Percentiles rank a stretch among this genome's conserved stretches.
Evolutionary conservation across 2,113 vertebrate species (phyloP).

Genomic region (Falcunculus frontatus): DNA sequence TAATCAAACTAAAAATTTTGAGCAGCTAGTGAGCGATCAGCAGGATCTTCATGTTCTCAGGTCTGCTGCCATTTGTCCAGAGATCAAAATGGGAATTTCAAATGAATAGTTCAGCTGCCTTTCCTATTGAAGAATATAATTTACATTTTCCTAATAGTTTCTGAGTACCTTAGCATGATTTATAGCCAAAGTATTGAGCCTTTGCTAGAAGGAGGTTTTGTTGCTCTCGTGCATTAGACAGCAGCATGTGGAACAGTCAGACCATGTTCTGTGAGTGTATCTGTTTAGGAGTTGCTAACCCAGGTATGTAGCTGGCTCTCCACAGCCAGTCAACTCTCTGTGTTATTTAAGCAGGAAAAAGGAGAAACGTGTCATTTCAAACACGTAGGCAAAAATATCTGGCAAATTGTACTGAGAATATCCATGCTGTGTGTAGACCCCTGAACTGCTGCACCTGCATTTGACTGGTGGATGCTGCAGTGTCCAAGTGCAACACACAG

Average conservation of each 20-base stretch:
- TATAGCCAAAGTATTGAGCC: not conserved
- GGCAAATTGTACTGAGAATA: not conserved
- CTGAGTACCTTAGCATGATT: not conserved
- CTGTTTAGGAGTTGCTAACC: not conserved
- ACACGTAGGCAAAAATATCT: not conserved
- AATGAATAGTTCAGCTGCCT: not conserved
- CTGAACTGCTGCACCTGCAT: not conserved
- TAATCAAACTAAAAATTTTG: not conserved
- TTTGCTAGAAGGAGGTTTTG: not conserved
- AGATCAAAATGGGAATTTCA: not conserved
- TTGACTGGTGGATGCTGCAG: not conserved
- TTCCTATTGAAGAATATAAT: not conserved
- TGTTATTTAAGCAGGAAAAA: not conserved
- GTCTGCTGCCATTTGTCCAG: not conserved
- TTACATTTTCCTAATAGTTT: not conserved
- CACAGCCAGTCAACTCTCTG: not conserved
- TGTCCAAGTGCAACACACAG: not conserved
- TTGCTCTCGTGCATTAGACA: fast-evolving
- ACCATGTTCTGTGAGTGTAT: too few species aligned
- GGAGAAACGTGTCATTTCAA: not conserved
- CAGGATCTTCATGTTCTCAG: not conserved
- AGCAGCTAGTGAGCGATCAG: not conserved
- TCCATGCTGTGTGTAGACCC: not conserved
- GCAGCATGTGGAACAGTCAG: not conserved
- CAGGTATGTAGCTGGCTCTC: not conserved